These are phyloP conservation scores for Monochamus saltuarius DNA, from an alignment of 1,140 invertebrate species.

Conservation along the genomic window DNA sequence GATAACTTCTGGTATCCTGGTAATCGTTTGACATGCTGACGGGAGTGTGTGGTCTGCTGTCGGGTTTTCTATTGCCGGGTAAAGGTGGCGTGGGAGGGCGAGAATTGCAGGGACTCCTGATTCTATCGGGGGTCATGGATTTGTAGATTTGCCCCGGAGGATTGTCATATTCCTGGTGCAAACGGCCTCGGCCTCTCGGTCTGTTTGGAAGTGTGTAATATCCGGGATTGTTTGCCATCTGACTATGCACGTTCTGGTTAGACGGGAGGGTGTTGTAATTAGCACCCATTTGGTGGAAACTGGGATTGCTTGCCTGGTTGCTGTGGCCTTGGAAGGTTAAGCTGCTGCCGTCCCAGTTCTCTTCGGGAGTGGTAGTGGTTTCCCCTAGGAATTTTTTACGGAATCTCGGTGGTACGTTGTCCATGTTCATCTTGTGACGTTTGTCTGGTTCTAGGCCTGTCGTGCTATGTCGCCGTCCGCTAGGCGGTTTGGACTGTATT, in stretches of 20 bases:
- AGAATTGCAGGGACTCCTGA: slow-evolving; percentile 43
- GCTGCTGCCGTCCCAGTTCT: slow-evolving; percentile 54
- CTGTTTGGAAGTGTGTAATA: slow-evolving; percentile 56
- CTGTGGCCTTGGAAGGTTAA: slow-evolving; percentile 12
- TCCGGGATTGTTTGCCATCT: slow-evolving; percentile 40
- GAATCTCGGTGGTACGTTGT: slow-evolving; percentile 57
- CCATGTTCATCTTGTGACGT: slow-evolving; percentile 45
- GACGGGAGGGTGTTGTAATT: slow-evolving; percentile 30
- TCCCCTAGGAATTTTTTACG: slow-evolving; percentile 57
- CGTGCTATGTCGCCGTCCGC: slow-evolving; percentile 53
- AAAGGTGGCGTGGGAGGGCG: slow-evolving; percentile 55
- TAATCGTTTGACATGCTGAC: slow-evolving; percentile 21
- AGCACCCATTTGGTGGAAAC: slow-evolving; percentile 27
- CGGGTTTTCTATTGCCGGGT: slow-evolving; percentile 27
- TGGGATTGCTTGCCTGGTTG: slow-evolving; percentile 20
- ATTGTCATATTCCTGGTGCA: slow-evolving; percentile 46
- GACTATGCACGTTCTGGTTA: not conserved
- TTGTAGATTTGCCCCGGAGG: slow-evolving; percentile 42
- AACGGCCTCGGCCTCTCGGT: slow-evolving; percentile 56
- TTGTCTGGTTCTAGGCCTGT: slow-evolving; percentile 52
- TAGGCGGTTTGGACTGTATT: slow-evolving; percentile 57
- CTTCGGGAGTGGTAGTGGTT: slow-evolving; percentile 47
- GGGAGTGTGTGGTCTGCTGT: slow-evolving; percentile 34
- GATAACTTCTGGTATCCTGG: slow-evolving; percentile 3
- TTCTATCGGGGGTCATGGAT: slow-evolving; percentile 56